Percentiles rank a stretch among this genome's conserved stretches.
phyloP scores from a whole-genome alignment of 64 coral and sea anemone genomes.

The Montipora capricornis region DNA sequence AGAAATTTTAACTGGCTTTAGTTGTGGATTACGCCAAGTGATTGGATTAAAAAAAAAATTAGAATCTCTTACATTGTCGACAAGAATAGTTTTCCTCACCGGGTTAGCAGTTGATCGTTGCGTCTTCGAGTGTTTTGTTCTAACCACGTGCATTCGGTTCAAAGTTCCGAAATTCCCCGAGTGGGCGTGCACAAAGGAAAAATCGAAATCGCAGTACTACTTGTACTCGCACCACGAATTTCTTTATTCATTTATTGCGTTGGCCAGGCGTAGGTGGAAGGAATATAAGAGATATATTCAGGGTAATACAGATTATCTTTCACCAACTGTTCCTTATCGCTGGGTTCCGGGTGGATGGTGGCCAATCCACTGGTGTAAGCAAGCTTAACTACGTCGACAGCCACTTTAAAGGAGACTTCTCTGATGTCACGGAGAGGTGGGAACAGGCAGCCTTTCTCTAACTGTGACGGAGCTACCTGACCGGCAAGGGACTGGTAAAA shows the following conservation, averaged over 20 bases:
- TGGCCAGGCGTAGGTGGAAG: conserved; percentile 82
- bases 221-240: no score
- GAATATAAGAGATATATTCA: conserved; percentile 92
- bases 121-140: no score
- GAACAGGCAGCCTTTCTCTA: conserved; percentile 89
- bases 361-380: conserved; percentile 78
- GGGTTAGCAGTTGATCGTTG: no score
- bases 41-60: no score
- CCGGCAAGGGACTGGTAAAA: conserved; percentile 76
- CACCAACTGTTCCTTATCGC: conserved; percentile 82
- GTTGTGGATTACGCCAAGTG: no score
- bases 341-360: conserved; percentile 85
- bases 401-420: conserved; percentile 79
- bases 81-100: no score
- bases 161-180: no score
- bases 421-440: conserved; percentile 88
- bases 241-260: conserved; percentile 21
- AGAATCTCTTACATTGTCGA: no score
- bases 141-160: no score
- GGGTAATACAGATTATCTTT: conserved; percentile 78
- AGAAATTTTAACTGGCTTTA: no score
- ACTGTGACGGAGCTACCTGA: conserved; percentile 77
- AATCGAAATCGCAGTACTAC: no score
- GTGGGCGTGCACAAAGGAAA: no score
- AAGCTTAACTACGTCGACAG: conserved; percentile 65